phyloP scores from a whole-genome alignment of 92 coral and sea anemone genomes.

The Blastomussa wellsi region DNA sequence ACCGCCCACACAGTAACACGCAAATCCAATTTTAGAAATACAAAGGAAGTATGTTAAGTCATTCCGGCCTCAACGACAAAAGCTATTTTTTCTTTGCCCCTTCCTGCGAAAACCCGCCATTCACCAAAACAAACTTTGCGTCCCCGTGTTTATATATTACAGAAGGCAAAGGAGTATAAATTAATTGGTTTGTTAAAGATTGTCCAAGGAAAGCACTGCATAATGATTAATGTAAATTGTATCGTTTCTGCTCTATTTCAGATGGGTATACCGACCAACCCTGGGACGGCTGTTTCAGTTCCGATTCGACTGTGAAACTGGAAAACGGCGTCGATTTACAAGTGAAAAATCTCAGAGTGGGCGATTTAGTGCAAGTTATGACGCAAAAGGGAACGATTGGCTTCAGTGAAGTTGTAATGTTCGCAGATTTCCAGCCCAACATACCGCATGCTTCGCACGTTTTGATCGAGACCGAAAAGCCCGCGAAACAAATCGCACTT shows the following conservation, averaged over 20 bases:
- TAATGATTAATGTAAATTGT: constrained; percentile 31
- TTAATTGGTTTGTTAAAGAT: constrained; percentile 67
- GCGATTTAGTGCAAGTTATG: constrained; percentile 82
- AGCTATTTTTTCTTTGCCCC: constrained; percentile 59
- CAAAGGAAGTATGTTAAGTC: constrained; percentile 26
- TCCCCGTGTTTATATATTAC: constrained; percentile 49
- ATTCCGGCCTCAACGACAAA: constrained; percentile 51
- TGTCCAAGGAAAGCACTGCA: constrained; percentile 19
- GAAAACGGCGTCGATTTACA: constrained; percentile 62
- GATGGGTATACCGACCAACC: constrained; percentile 46
- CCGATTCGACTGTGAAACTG: constrained; percentile 70
- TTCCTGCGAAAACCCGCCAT: constrained; percentile 60
- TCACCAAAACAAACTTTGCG: constrained; percentile 60
- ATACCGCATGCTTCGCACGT: constrained; percentile 55
- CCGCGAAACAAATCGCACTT: constrained; percentile 64
- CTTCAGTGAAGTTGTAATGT: constrained; percentile 84
- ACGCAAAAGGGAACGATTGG: constrained; percentile 65
- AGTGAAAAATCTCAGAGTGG: constrained; percentile 73
- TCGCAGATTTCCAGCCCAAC: constrained; percentile 83
- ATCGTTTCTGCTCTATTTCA: constrained; percentile 28
- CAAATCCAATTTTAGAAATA: constrained; percentile 51
- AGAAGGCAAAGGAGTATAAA: constrained; percentile 47
- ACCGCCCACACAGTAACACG: constrained; percentile 40
- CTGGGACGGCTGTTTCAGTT: constrained; percentile 78
- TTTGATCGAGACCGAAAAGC: constrained; percentile 74